These are phyloP conservation scores for Clavelina lepadiformis DNA, from an alignment of 23 tunicate genomes.

Conservation along the genomic window DNA sequence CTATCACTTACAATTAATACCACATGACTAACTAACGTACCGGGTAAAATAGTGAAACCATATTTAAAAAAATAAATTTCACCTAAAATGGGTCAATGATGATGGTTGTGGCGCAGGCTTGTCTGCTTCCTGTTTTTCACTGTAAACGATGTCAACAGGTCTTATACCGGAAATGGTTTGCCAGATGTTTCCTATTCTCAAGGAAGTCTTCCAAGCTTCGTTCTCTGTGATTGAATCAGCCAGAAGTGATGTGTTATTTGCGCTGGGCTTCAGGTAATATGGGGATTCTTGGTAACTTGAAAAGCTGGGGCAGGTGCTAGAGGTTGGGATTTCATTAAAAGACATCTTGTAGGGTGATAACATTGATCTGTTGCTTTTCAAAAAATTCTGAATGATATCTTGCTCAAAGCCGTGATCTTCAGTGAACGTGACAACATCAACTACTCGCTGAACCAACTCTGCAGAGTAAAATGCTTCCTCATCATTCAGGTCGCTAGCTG, in stretches of 20 bases:
- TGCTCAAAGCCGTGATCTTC: background rate
- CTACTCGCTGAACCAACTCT: background rate
- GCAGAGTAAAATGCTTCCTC: background rate
- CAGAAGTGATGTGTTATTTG: constrained; percentile 6
- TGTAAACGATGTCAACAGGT: constrained; percentile 77
- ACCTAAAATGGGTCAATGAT: constrained; percentile 81
- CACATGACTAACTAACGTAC: background rate
- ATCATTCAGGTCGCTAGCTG: background rate
- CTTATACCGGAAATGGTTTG: constrained; percentile 73
- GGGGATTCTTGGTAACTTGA: background rate
- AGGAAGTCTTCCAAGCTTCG: constrained; percentile 83
- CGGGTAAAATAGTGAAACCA: background rate
- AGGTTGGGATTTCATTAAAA: too few species aligned
- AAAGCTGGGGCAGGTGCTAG: background rate
- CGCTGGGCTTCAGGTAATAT: background rate
- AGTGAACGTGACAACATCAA: background rate
- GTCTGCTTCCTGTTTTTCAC: constrained; percentile 48
- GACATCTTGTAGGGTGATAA: too few species aligned
- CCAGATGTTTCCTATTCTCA: constrained; percentile 81
- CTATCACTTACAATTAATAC: too few species aligned
- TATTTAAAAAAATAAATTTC: background rate
- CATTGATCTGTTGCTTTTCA: too few species aligned
- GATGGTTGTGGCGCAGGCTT: constrained; percentile 42
- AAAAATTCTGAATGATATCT: too few species aligned
- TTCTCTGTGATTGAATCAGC: constrained; percentile 64